Conservation (phyloP, 2,888 invertebrate genomes). For the Noctuana brunneofusca region DNA sequence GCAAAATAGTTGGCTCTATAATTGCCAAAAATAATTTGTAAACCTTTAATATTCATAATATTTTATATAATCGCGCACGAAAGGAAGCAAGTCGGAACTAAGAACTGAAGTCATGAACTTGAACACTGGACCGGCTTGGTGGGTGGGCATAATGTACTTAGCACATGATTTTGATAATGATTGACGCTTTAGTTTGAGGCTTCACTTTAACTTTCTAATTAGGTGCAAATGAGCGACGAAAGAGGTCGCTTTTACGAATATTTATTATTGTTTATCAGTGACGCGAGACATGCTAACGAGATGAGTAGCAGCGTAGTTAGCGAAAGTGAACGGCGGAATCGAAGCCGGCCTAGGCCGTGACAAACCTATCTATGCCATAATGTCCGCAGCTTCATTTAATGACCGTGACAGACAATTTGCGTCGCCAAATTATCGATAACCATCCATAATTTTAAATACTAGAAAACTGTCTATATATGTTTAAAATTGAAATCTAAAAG, state of each 20-base stretch:
- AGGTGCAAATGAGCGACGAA: slow-evolving; percentile 18
- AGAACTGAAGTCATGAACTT: too few species aligned
- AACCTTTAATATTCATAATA: too few species aligned
- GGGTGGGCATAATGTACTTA: too few species aligned
- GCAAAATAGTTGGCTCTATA: too few species aligned
- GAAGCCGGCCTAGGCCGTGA: slow-evolving; percentile 6
- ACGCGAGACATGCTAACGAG: slow-evolving; percentile 15
- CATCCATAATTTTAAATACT: too few species aligned
- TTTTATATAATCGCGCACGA: too few species aligned
- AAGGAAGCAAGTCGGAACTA: too few species aligned
- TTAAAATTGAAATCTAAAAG: too few species aligned
- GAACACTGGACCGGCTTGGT: not conserved
- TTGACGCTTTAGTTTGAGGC: not conserved
- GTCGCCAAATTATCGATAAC: not conserved
- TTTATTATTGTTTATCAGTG: slow-evolving; percentile 11
- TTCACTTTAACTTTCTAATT: slow-evolving; percentile 20
- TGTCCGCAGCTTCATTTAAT: not conserved
- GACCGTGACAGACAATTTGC: slow-evolving; percentile 22
- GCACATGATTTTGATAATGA: not conserved
- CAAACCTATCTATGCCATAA: slow-evolving; percentile 10
- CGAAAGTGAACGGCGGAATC: slow-evolving; percentile 20
- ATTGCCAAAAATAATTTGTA: too few species aligned
- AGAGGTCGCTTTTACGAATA: slow-evolving; percentile 2
- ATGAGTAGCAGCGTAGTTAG: slow-evolving; percentile 12
- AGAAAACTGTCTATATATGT: too few species aligned